These are phyloP conservation scores for Clupea harengus DNA, from an alignment of 2,113 vertebrate species.

Conservation along the genomic window DNA sequence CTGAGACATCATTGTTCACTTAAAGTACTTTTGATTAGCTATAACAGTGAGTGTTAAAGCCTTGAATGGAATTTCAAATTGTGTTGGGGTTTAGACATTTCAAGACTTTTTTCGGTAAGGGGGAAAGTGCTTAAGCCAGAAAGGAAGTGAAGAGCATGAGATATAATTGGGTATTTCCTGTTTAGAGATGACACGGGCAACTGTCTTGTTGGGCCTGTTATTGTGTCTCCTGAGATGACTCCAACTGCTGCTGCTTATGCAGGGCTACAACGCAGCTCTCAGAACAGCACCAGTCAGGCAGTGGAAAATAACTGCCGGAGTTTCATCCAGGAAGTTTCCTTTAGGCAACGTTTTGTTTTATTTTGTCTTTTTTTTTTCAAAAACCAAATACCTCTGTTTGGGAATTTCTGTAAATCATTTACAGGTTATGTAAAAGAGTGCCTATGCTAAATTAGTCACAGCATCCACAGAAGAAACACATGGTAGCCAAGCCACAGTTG, in stretches of 20 bases:
- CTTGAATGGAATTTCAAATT: not conserved
- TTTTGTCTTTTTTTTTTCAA: not conserved
- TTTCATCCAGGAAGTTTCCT: no score
- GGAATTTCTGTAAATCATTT: not conserved
- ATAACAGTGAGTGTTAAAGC: constrained; percentile 4
- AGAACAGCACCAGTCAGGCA: not conserved
- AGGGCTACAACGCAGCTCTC: not conserved
- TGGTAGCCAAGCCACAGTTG: not conserved
- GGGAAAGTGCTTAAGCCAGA: constrained; percentile 28
- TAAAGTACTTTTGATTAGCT: not conserved
- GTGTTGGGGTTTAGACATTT: not conserved
- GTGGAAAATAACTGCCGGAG: no score
- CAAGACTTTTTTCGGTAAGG: not conserved
- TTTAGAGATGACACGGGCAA: constrained; percentile 21
- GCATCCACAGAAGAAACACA: not conserved
- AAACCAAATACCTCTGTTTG: not conserved
- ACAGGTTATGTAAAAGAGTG: not conserved
- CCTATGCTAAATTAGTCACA: not conserved
- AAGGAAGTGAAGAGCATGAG: constrained; percentile 18
- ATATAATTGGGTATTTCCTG: constrained; percentile 39
- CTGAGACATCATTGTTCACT: not conserved
- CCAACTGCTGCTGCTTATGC: not conserved
- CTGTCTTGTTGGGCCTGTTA: not conserved
- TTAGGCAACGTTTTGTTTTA: not conserved
- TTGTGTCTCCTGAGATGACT: not conserved